phyloP scores from a whole-genome alignment of 2,888 invertebrate genomes.

The Pseudanteris insignis region DNA sequence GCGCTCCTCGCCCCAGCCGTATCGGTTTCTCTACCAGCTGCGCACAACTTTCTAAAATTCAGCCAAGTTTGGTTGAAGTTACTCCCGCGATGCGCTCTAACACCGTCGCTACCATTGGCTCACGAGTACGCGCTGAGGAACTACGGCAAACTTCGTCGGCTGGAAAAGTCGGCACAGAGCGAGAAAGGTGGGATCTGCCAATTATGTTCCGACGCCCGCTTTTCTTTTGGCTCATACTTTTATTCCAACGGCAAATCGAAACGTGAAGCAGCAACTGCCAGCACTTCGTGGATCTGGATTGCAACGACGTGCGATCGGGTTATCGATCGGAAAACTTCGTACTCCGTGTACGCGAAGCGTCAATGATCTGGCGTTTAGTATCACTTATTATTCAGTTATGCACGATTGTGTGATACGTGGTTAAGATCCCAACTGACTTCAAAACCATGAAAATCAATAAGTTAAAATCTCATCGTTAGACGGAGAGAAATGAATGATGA shows the following conservation, averaged over 20 bases:
- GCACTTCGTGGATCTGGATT: conserved; percentile 6
- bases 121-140: conserved; percentile 22
- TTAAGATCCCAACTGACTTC: too few species aligned
- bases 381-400: too few species aligned
- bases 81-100: conserved; percentile 27
- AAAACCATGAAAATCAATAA: too few species aligned
- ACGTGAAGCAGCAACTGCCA: conserved; percentile 12
- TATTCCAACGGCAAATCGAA: conserved; percentile 12
- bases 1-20: conserved; percentile 39
- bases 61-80: conserved; percentile 52
- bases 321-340: conserved; percentile 24
- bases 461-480: too few species aligned
- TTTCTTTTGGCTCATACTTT: conserved; percentile 29
- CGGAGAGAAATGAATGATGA: too few species aligned
- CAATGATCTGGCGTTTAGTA: too few species aligned
- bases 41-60: conserved; percentile 58
- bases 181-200: conserved; percentile 13
- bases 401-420: too few species aligned
- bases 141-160: conserved; percentile 3
- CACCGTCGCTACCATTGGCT: conserved; percentile 25
- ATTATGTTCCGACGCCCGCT: conserved; percentile 40
- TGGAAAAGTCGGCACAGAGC: background rate
- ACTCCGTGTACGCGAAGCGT: too few species aligned
- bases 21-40: conserved; percentile 53
- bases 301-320: background rate